Conservation (phyloP, 2,888 invertebrate species). For the Spatulosminthurus flaviceps region DNA sequence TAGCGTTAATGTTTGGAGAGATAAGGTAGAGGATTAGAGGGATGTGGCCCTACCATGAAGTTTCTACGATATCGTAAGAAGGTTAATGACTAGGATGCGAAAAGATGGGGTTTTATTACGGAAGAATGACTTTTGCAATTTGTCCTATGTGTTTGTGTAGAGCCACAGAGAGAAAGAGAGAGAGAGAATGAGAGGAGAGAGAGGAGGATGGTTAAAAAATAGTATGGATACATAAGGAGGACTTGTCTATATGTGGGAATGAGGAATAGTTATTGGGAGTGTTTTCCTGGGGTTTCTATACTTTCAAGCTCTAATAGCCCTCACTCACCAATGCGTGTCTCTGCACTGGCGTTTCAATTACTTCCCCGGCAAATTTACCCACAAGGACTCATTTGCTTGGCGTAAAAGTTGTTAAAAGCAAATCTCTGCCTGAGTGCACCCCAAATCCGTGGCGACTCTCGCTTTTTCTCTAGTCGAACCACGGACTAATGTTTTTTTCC, state of each 20-base stretch:
- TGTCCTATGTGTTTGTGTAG: background rate
- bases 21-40: conserved; percentile 14
- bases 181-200: too few relatives aligned
- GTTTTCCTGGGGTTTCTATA: too few relatives aligned
- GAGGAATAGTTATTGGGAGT: too few relatives aligned
- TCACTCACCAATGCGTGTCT: conserved; percentile 20
- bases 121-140: conserved; percentile 10
- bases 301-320: too few relatives aligned
- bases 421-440: conserved; percentile 8
- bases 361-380: conserved; percentile 51
- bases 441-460: too few relatives aligned
- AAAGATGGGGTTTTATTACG: conserved; percentile 12
- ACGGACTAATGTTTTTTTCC: too few relatives aligned
- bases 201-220: too few relatives aligned
- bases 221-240: too few relatives aligned
- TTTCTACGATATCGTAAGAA: too few relatives aligned
- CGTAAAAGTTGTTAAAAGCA: conserved; percentile 29
- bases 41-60: background rate
- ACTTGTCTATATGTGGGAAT: too few relatives aligned
- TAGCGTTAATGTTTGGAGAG: background rate
- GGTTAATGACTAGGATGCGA: conserved; percentile 8
- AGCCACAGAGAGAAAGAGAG: too few relatives aligned
- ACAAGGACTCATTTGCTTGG: conserved; percentile 45
- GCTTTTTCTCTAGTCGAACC: too few relatives aligned
- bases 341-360: conserved; percentile 50